Percentiles rank a stretch among this genome's conserved stretches.
These are phyloP conservation scores for Hydriomena furcata DNA, from an alignment of 2,888 invertebrate genomes.

Conservation along the genomic window DNA sequence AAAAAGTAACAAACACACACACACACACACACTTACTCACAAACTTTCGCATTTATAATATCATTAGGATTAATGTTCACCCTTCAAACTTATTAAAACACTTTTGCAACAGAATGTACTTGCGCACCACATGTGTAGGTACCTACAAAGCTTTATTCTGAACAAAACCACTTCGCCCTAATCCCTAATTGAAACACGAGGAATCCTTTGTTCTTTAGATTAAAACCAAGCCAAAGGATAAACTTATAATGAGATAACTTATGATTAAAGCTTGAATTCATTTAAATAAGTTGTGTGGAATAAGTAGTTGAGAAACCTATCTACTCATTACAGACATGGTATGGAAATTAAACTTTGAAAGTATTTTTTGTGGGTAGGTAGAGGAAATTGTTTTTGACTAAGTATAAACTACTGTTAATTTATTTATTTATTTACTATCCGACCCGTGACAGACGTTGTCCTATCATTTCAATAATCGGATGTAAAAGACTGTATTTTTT, in stretches of 20 bases:
- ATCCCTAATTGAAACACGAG: constrained; percentile 59
- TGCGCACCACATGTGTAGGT: constrained; percentile 25
- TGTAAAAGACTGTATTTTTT: too few relatives aligned
- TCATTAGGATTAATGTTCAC: background rate
- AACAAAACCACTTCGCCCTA: constrained; percentile 44
- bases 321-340: background rate
- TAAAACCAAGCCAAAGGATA: constrained; percentile 40
- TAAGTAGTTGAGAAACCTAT: constrained; percentile 7
- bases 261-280: constrained; percentile 26
- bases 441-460: too few relatives aligned
- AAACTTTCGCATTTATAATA: too few relatives aligned
- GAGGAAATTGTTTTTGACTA: too few relatives aligned
- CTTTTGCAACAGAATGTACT: constrained; percentile 10
- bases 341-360: too few relatives aligned
- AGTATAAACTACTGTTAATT: too few relatives aligned
- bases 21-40: too few relatives aligned
- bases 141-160: constrained; percentile 24
- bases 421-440: too few relatives aligned
- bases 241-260: constrained; percentile 40
- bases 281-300: constrained; percentile 23
- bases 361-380: too few relatives aligned
- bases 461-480: too few relatives aligned
- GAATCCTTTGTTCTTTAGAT: constrained; percentile 59
- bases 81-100: constrained; percentile 2
- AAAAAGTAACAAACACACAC: too few relatives aligned